These are phyloP conservation scores for Eutolmus rufibarbis DNA, from an alignment of 2,888 invertebrate genomes.

Conservation along the genomic window DNA sequence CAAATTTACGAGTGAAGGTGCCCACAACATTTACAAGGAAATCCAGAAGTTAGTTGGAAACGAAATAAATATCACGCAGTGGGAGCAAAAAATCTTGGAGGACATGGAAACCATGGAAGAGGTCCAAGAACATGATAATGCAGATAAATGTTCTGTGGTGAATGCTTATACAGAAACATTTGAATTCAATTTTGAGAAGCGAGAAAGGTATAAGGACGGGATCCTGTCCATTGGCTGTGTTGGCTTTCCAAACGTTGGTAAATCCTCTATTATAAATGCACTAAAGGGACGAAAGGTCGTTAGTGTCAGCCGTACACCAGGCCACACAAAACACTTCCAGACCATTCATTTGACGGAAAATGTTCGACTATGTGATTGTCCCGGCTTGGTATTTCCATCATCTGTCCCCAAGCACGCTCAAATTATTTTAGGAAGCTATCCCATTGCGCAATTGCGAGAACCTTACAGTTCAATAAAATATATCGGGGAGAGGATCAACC, in stretches of 20 bases:
- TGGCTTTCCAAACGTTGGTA: conserved; percentile 95
- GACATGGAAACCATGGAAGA: conserved; percentile 69
- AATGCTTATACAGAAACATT: conserved; percentile 54
- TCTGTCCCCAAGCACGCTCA: conserved; percentile 83
- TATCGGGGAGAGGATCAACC: conserved; percentile 72
- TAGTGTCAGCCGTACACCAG: conserved; percentile 91
- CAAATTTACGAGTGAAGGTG: conserved; percentile 66
- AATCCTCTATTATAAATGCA: conserved; percentile 93
- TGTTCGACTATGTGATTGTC: conserved; percentile 92
- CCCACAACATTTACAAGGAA: conserved; percentile 77
- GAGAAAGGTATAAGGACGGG: conserved; percentile 77
- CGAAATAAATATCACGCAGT: conserved; percentile 77
- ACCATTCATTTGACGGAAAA: conserved; percentile 88
- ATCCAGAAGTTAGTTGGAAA: conserved; percentile 78
- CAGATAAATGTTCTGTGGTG: conserved; percentile 55
- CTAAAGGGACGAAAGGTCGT: conserved; percentile 92
- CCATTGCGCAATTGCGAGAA: conserved; percentile 89
- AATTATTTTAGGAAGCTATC: conserved; percentile 90
- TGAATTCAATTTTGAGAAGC: conserved; percentile 72
- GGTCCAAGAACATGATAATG: conserved; percentile 47
- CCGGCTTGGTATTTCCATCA: conserved; percentile 94
- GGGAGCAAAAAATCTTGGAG: conserved; percentile 84
- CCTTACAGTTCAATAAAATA: conserved; percentile 84
- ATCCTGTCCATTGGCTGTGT: conserved; percentile 88
- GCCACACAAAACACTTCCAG: conserved; percentile 97